Evolutionary conservation across 2,797 vertebrate species (phyloP).

Genomic region (Momotus momota): DNA sequence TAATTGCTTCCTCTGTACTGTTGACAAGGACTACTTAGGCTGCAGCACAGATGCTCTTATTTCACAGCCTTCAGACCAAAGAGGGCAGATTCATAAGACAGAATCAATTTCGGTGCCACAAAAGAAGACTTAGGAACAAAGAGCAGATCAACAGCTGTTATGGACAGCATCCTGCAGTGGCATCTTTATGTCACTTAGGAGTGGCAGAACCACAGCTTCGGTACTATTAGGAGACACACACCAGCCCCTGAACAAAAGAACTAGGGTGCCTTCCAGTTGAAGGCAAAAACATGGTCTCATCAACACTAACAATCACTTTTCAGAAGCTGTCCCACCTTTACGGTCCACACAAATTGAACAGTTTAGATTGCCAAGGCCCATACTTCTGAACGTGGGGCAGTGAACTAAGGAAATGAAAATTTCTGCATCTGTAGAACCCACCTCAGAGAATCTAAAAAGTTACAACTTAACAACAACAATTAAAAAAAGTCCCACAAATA

Average conservation of each 20-base stretch:
- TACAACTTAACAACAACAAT: not conserved
- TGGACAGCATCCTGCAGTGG: not conserved
- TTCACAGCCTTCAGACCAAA: not conserved
- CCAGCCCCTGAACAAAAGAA: not conserved
- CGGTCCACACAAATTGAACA: not conserved
- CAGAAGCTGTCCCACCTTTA: not conserved
- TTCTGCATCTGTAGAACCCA: not conserved
- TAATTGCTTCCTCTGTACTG: not conserved
- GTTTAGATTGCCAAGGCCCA: not conserved
- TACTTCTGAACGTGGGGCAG: fast-evolving
- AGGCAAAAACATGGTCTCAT: not conserved
- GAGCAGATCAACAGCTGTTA: not conserved
- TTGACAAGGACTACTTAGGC: not conserved
- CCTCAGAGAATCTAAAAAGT: not conserved
- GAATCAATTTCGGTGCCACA: not conserved
- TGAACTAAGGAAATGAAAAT: not conserved
- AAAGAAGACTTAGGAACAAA: not conserved
- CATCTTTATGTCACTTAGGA: not conserved
- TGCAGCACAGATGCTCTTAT: not conserved
- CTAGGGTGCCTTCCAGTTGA: not conserved
- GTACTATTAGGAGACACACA: not conserved
- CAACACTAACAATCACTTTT: not conserved
- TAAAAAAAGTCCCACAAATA: not conserved
- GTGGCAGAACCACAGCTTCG: not conserved
- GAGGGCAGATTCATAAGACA: not conserved